Evolutionary conservation across 2,797 vertebrate genomes (phyloP), one percentile per base, ranked within the genome.

Genomic region (Poecilia wingei): DNA sequence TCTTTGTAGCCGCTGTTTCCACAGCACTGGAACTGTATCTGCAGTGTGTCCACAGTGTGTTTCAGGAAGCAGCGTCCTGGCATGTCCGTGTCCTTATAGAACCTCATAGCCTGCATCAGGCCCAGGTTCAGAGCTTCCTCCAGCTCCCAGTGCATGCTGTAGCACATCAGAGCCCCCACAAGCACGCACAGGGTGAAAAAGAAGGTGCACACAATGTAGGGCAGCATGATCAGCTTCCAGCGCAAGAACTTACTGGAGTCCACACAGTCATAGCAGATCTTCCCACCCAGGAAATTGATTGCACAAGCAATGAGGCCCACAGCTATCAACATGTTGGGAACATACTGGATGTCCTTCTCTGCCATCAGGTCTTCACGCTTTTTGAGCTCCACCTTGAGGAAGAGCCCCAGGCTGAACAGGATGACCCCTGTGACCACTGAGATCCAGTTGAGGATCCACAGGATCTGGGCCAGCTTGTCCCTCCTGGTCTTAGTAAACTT

Each of bases 361-460:
- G 95, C 94, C 97, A 98, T 97, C 88, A 98, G 81, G 84, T 98
- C 97, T 0, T 88, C 93, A 36, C 95, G 95, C 85, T 98, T 98
- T 88, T 96, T 96, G 81, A 98, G 94, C 91, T 98, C 97, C 85
- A 97, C 96, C 91, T 98, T 98, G 76, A 98, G 95, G 82, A 97
- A 97, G 81, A 97, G 93, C 25, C 97, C 97, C 74, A 98, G 92
- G 79, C 97, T 96, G 92, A 98, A 97, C 51, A 98, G 94, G 81
- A 97, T 91, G 84, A 95, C 89, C 14, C 97, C 97, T 0, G 96
- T 97, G 78, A 97, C 91, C 61, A 98, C 97, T 0, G 97, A 98
- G 83, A 98, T 91, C 97, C 97, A 98, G 94, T 98, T 98, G 76
- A 98, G 94, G 86, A 98, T 95, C 97, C 97, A 98, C n/a, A 98